phyloP scores from a whole-genome alignment of 2,888 invertebrate genomes.

The Drosophila lutescens region DNA sequence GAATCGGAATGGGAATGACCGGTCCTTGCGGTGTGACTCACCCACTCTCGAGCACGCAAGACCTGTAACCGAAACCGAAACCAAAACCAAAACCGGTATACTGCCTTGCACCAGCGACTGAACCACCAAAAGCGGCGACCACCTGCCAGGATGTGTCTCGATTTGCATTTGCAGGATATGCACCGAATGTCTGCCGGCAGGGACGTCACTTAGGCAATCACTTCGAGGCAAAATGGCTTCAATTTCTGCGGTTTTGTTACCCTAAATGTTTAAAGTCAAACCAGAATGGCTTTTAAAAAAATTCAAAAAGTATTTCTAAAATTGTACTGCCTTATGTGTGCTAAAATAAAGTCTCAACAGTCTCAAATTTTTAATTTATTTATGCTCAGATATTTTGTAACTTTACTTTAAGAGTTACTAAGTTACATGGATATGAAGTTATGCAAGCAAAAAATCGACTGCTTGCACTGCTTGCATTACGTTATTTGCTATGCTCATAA shows the following conservation, averaged over 20 bases:
- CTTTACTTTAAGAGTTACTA: too few relatives aligned
- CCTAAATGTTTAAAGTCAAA: background rate
- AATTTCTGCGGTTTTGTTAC: background rate
- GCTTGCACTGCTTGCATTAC: too few relatives aligned
- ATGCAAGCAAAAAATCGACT: too few relatives aligned
- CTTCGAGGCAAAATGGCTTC: too few relatives aligned
- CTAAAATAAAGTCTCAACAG: too few relatives aligned
- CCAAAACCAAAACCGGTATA: constrained; percentile 16
- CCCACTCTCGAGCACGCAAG: constrained; percentile 14
- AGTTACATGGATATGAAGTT: too few relatives aligned
- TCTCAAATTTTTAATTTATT: too few relatives aligned
- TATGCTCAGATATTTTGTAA: too few relatives aligned
- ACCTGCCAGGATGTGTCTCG: constrained; percentile 38
- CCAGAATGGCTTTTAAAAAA: background rate
- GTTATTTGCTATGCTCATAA: too few relatives aligned
- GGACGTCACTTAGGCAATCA: background rate
- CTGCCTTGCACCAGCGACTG: constrained; percentile 19
- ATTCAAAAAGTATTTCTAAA: too few relatives aligned
- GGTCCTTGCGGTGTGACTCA: constrained; percentile 27
- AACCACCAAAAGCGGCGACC: constrained; percentile 1
- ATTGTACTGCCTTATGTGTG: too few relatives aligned
- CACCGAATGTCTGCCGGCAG: background rate
- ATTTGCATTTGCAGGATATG: constrained; percentile 21
- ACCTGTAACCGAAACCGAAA: constrained; percentile 19
- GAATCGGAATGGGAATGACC: background rate